Evolutionary conservation across 1,140 invertebrate species (phyloP), one percentile per base, ranked within the genome.

Genomic region (Caenorhabditis brenneri): DNA sequence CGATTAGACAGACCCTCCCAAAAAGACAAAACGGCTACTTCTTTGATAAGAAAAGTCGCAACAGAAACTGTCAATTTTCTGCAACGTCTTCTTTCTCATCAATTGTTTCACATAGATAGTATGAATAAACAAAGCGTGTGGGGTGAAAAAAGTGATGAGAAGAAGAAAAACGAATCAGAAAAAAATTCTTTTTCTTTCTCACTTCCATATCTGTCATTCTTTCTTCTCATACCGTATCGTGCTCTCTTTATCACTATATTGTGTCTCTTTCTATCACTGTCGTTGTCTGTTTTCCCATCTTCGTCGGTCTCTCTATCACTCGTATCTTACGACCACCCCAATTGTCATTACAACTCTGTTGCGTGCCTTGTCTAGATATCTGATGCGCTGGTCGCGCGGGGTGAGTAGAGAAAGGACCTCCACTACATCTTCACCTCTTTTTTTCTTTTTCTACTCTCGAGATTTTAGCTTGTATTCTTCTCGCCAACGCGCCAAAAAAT

Each of bases 41-140:
- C 49, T 6, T n/a, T 51, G 49, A 51, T 51, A 51, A 51, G 53
- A 29, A 74, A 42, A 74, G 29, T 24, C 33, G 33, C 65, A 74
- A 36, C 22, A 42, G n/a, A 74, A 74, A 74, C 65, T 74, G 65
- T 74, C 65, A 74, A 74, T 74, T 74, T 31, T 74, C 36, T 74
- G 36, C n/a, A 74, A 74, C 36, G 36, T 74, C 65, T 74, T 65
- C 58, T 65, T 27, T 27, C 31, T 65, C 29, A 24, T 74, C 65
- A 42, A 74, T 74, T 74, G 36, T 74, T 74, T 39, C 58, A n/a
- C 36, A 42, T 46, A 74, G 65, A 74, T 46, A 74, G 65, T 74
- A 74, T 74, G 65, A 74, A 74, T 74, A 74, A 74, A 74, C 65
- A 74, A 74, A 42, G 65, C 29, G 65, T 74, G 36, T 74, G 65